Percentiles rank a stretch among this genome's conserved stretches.
These are phyloP conservation scores for Medauroidea extradentata DNA, from an alignment of 1,140 invertebrate genomes.

Conservation along the genomic window DNA sequence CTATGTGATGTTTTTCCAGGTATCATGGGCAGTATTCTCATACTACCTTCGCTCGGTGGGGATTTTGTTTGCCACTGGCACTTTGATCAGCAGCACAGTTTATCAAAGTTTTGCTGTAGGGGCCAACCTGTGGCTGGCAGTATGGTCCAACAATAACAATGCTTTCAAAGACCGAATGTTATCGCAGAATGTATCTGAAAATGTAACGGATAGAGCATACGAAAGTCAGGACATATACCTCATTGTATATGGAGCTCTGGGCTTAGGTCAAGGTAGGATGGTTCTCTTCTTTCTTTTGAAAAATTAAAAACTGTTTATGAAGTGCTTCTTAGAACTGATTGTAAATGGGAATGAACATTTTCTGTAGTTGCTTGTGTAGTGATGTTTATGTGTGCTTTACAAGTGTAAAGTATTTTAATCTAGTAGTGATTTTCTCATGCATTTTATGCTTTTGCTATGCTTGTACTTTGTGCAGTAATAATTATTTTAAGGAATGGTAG, in stretches of 20 bases:
- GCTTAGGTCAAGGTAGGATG: slow-evolving; percentile 78
- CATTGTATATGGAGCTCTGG: slow-evolving; percentile 82
- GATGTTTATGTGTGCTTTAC: too few relatives aligned
- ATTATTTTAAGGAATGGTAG: too few relatives aligned
- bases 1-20: slow-evolving; percentile 57
- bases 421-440: too few relatives aligned
- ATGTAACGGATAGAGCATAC: slow-evolving; percentile 30
- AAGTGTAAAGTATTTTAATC: too few relatives aligned
- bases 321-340: too few relatives aligned
- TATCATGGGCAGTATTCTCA: slow-evolving; percentile 83
- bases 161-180: too few relatives aligned
- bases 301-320: too few relatives aligned
- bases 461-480: too few relatives aligned
- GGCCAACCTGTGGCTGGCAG: slow-evolving; percentile 88
- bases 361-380: too few relatives aligned
- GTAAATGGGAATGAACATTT: too few relatives aligned
- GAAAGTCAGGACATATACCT: slow-evolving; percentile 70
- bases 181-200: neutral
- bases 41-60: slow-evolving; percentile 87
- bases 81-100: slow-evolving; percentile 79
- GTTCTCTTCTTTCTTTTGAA: too few relatives aligned
- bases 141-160: slow-evolving; percentile 69
- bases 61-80: slow-evolving; percentile 63
- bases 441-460: too few relatives aligned
- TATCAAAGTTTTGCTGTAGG: slow-evolving; percentile 85